Evolutionary conservation across 2,797 vertebrate genomes (phyloP).

Genomic region (Sternarchorhynchus goeldii): DNA sequence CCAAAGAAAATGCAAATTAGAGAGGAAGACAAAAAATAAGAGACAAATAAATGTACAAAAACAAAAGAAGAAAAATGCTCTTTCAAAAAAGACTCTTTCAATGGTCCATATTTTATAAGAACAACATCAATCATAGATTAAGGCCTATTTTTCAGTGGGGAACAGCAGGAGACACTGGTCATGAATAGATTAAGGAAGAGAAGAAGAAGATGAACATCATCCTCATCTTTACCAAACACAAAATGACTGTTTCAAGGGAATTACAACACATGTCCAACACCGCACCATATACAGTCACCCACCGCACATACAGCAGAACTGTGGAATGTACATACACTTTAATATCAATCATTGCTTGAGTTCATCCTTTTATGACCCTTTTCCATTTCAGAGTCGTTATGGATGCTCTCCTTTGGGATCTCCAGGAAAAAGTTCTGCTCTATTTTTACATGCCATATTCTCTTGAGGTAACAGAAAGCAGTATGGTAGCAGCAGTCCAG

Average conservation of each 20-base stretch:
- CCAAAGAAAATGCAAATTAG: constrained; percentile 61
- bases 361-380: neutral
- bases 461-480: constrained; percentile 14
- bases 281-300: no score
- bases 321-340: no score
- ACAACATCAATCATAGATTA: no score
- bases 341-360: neutral
- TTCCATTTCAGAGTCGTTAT: no score
- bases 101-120: no score
- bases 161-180: no score
- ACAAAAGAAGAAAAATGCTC: constrained; percentile 65
- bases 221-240: no score
- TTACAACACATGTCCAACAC: no score
- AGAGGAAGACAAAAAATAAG: neutral
- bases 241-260: no score
- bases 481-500: constrained; percentile 43
- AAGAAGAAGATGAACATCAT: no score
- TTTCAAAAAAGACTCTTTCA: constrained; percentile 49
- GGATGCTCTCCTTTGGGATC: neutral
- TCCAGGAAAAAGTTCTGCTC: neutral
- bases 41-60: neutral
- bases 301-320: no score
- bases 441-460: constrained; percentile 15
- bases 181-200: constrained; percentile 44
- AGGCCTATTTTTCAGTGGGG: no score